phyloP scores from a whole-genome alignment of 2,797 vertebrate species.

The Limnodromus scolopaceus region DNA sequence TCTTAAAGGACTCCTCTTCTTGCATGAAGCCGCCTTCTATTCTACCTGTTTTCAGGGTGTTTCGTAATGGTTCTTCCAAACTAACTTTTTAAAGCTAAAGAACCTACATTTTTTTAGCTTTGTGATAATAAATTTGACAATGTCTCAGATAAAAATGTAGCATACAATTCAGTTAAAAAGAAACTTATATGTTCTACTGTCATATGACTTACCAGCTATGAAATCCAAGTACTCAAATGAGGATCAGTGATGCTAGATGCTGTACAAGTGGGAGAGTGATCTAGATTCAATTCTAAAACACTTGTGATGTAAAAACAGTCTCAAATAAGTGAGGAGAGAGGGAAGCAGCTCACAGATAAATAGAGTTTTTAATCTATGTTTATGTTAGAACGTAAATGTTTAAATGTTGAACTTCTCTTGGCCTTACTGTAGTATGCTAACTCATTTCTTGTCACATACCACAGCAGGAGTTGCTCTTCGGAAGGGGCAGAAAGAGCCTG shows the following conservation, averaged over 20 bases:
- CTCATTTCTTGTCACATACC: not conserved
- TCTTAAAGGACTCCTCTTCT: not conserved
- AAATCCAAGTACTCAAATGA: not conserved
- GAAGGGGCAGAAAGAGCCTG: not conserved
- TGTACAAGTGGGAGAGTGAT: not conserved
- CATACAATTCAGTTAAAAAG: not conserved
- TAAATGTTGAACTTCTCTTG: constrained; percentile 37
- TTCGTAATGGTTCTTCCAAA: not conserved
- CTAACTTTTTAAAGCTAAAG: not conserved
- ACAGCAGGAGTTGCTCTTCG: not conserved
- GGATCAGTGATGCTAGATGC: not conserved
- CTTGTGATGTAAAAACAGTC: not conserved
- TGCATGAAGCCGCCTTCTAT: not conserved
- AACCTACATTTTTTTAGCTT: not conserved
- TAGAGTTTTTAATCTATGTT: not conserved
- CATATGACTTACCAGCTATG: not conserved
- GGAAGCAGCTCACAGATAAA: not conserved
- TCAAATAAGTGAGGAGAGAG: not conserved
- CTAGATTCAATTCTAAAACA: not conserved
- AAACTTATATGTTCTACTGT: not conserved
- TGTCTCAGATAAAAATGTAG: not conserved
- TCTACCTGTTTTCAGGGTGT: not conserved
- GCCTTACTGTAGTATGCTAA: not conserved
- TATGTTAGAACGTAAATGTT: constrained; percentile 25
- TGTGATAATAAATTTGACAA: not conserved